Base-by-base conservation (phyloP, 2,113 vertebrate genomes). In the Indicator indicator region DNA sequence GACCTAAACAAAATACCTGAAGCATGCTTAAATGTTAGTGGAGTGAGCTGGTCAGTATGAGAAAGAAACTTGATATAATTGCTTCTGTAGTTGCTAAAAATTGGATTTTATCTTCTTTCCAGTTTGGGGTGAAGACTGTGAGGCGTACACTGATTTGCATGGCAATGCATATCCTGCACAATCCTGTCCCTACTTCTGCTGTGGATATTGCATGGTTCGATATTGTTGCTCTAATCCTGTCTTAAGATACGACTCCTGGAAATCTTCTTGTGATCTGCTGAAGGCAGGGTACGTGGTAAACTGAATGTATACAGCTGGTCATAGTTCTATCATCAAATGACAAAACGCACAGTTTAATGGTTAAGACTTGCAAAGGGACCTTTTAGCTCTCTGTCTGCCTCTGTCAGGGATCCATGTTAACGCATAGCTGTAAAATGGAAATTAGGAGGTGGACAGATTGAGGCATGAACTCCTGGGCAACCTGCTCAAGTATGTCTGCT, bases 111-210 rank as follows among this genome's bases (percentile, higher is more conserved):
- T 69, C 32, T 62, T 15, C 40, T 83, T 40, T 85, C 33, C 71
- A 97, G 97, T 86, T 52, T 73, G 21, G 12, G 17, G 78, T 40
- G 96, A 97, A 32, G 23, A 79, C 17, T 97, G 95, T 56, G 16
- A 32, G 42, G 56, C 27, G 7, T 86, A 82, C 23, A 11, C 16
- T 40, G 90, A 50, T 86, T 7, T 1, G 55, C 18, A 12, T 23
- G 91, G 81, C 9, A 2, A 71, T 73, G 30, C 26, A 6, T 67
- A 74, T 10, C 55, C 54, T 77, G 75, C 46, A 20, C 18, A 54
- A 38, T 78, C 56, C 89, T 97, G 96, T 59, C 94, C 92, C 27
- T 6, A 36, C 27, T 98, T 97, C 91, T 97, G 97, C 92, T 97
- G 97, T 46, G 97, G 96, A 33, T 65, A 64, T 50, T 94, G 96